Evolutionary conservation across 2,797 vertebrate species (phyloP), one percentile per base, ranked within the genome.

Genomic region (Gallinago solitaria): DNA sequence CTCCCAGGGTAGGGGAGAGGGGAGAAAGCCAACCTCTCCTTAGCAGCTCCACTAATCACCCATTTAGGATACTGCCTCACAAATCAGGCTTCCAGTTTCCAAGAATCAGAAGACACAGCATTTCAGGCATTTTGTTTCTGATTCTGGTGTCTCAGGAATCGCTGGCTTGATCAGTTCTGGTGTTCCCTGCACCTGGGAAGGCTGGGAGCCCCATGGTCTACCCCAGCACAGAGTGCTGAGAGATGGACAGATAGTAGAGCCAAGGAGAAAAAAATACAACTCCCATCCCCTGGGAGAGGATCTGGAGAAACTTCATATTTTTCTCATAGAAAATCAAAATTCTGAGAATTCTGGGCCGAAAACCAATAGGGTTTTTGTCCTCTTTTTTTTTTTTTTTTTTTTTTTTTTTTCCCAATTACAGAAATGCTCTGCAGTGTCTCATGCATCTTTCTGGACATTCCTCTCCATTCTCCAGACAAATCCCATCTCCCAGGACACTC

Each of bases 261-360:
- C 2, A 21, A 48, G 77, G 64, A 78, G 48, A 39, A 54, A 80
- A 83, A 83, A 65, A 16, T 3, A 9, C 12, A 68, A 24, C 33
- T 39, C 30, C 35, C 24, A 19, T 67, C 28, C 56, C 7, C 33
- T 18, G 45, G 61, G 41, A 53, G n/a, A 64, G 16, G 7, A n/a
- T 43, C 2, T 1, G 61, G 56, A 81, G 25, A 37, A 85, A 82
- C 47, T 11, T 12, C 12, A 11, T 0, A 0, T 25, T 83, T 80
- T 93, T 60, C 87, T 50, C 64, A 47, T 4, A 68, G 39, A 91
- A 94, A 81, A 81, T 20, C 1, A 41, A 57, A 88, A 86, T 92
- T 64, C 69, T 88, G 79, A 91, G 61, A 71, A 68, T 75, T 78
- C 41, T 60, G 60, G 53, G n/a, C 73, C 78, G 84, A 86, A 96